A percentile compares a stretch with the other conserved stretches of the same genome.
These are phyloP conservation scores for Meganola albula DNA, from an alignment of 2,888 invertebrate species.

Conservation along the genomic window DNA sequence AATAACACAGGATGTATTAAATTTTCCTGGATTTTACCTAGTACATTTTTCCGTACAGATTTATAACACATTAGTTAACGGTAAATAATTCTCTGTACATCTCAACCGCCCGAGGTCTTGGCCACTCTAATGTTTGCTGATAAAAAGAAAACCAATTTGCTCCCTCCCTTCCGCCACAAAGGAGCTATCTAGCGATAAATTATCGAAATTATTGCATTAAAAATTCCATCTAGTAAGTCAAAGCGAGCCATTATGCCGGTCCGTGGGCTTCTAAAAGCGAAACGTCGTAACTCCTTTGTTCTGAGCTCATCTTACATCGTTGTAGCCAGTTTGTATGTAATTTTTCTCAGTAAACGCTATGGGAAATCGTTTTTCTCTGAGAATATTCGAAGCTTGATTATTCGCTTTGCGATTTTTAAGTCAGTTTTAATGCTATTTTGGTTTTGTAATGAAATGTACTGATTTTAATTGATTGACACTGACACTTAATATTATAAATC, in stretches of 20 bases:
- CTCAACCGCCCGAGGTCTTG: conserved; percentile 50
- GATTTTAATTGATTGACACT: conserved; percentile 6
- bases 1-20: no score
- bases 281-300: conserved; percentile 41
- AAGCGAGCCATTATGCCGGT: conserved; percentile 76
- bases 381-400: conserved; percentile 23
- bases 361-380: conserved; percentile 56
- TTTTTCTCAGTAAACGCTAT: conserved; percentile 59
- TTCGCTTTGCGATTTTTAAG: conserved; percentile 41
- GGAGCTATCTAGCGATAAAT: conserved; percentile 76
- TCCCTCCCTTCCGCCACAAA: conserved; percentile 59
- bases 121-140: conserved; percentile 60
- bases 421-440: conserved; percentile 28
- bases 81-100: no score
- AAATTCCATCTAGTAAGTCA: conserved; percentile 85
- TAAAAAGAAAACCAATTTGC: conserved; percentile 71
- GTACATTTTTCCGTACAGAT: no score
- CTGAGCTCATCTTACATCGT: conserved; percentile 33
- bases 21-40: no score
- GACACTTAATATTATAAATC: no score
- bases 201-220: conserved; percentile 85
- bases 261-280: conserved; percentile 22
- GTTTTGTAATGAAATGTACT: conserved; percentile 22
- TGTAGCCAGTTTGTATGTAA: conserved; percentile 31
- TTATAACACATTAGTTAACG: no score